These are phyloP conservation scores for Myxocyprinus asiaticus DNA, from an alignment of 2,113 vertebrate genomes.

Conservation along the genomic window DNA sequence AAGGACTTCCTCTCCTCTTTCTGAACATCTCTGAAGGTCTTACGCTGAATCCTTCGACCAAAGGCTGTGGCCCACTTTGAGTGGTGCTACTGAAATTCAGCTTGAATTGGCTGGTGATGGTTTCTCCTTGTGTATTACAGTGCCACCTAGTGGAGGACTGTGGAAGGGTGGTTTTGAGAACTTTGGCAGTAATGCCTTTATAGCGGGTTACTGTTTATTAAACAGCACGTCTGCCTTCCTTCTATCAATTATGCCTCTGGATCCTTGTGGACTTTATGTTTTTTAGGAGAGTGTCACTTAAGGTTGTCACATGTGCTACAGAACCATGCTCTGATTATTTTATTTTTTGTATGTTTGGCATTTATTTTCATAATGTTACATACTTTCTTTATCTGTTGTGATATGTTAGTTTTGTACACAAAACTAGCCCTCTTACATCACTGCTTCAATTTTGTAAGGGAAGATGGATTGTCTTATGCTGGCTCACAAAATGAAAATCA, in stretches of 20 bases:
- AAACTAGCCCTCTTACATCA: background rate
- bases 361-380: background rate
- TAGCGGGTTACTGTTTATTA: background rate
- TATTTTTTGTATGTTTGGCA: background rate
- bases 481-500: constrained; percentile 5
- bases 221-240: constrained; percentile 29
- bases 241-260: background rate
- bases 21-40: constrained; percentile 59
- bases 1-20: constrained; percentile 88
- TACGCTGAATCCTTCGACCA: background rate
- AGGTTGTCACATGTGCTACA: background rate
- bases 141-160: constrained; percentile 49
- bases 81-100: constrained; percentile 39
- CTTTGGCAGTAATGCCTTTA: background rate
- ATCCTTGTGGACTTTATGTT: background rate
- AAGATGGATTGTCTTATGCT: too few species aligned
- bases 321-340: constrained; percentile 6
- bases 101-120: background rate
- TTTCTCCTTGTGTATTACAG: constrained; percentile 36
- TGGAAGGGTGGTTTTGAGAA: too few species aligned
- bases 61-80: constrained; percentile 45
- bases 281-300: background rate
- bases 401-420: too few species aligned
- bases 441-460: constrained; percentile 37
- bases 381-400: background rate